Evolutionary conservation across 2,888 invertebrate species (phyloP).

Genomic region (Ectemnius lituratus): DNA sequence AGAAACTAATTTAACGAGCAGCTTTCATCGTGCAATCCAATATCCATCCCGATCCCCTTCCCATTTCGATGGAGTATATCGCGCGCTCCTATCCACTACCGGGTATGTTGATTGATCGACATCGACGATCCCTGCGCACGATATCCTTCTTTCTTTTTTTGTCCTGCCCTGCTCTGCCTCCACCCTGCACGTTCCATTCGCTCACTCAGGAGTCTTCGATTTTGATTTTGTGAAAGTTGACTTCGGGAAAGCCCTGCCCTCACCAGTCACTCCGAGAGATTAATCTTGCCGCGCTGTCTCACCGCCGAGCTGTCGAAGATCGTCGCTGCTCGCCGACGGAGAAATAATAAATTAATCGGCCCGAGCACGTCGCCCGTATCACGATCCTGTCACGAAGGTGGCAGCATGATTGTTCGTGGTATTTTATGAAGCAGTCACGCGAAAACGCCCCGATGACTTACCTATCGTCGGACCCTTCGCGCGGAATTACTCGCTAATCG

Average conservation of each 20-base stretch:
- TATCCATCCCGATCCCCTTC: conserved; percentile 59
- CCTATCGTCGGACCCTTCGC: not conserved
- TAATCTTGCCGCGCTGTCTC: not conserved
- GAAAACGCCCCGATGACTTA: not conserved
- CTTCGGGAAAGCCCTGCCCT: not conserved
- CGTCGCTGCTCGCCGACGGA: conserved; percentile 2
- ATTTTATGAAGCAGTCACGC: conserved; percentile 6
- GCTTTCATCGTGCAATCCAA: conserved; percentile 71
- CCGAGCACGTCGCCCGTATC: not conserved
- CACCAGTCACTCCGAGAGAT: not conserved
- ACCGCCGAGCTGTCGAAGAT: not conserved
- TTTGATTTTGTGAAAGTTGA: conserved; percentile 18
- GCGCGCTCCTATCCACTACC: conserved; percentile 58
- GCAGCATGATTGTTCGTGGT: not conserved
- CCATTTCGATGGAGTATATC: conserved; percentile 37
- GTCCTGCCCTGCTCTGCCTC: not conserved
- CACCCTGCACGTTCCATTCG: not conserved
- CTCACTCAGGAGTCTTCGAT: conserved; percentile 5
- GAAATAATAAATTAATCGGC: conserved; percentile 4
- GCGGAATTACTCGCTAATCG: not conserved
- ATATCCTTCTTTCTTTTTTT: conserved; percentile 22
- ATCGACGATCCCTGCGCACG: conserved; percentile 32
- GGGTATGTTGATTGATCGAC: conserved; percentile 67
- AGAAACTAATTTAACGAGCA: conserved; percentile 73
- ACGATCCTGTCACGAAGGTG: conserved; percentile 1